phyloP scores from a whole-genome alignment of 2,888 invertebrate species.

The Zygaena filipendulae region DNA sequence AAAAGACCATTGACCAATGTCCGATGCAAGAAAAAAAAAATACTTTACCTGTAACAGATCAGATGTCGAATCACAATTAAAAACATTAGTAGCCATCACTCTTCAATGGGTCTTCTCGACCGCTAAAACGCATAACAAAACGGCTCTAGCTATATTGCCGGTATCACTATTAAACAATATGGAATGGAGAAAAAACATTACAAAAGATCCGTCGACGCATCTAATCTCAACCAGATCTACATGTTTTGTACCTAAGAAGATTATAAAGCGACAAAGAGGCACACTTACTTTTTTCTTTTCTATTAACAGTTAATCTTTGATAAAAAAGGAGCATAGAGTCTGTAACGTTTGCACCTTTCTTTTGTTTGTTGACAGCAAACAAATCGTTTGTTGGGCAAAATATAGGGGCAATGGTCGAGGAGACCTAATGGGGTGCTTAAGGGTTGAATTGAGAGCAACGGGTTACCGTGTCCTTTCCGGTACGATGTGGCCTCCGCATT shows the following conservation, averaged over 20 bases:
- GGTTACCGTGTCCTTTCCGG: slow-evolving; percentile 59
- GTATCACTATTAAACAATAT: slow-evolving; percentile 32
- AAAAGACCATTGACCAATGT: no score
- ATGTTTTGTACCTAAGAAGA: slow-evolving; percentile 56
- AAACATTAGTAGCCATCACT: slow-evolving; percentile 30
- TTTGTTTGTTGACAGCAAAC: slow-evolving; percentile 64
- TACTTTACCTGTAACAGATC: slow-evolving; percentile 42
- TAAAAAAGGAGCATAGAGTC: slow-evolving; percentile 30
- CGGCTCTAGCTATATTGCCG: slow-evolving; percentile 26
- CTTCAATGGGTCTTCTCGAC: slow-evolving; percentile 44
- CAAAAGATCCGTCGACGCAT: slow-evolving; percentile 34
- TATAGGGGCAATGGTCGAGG: slow-evolving; percentile 37
- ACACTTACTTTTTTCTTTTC: slow-evolving; percentile 41
- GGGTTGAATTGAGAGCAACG: slow-evolving; percentile 57
- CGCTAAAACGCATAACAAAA: slow-evolving; percentile 50
- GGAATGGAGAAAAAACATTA: slow-evolving; percentile 29
- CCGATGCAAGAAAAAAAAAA: slow-evolving; percentile 21
- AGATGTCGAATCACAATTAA: slow-evolving; percentile 30
- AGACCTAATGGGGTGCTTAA: slow-evolving; percentile 47
- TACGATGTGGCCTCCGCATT: slow-evolving; percentile 43
- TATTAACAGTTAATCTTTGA: slow-evolving; percentile 49
- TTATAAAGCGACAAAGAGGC: slow-evolving; percentile 48
- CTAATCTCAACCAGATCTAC: slow-evolving; percentile 43
- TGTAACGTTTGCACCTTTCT: slow-evolving; percentile 46
- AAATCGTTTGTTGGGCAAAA: slow-evolving; percentile 61